Conservation (phyloP, 2,113 vertebrate species). For the Micromys minutus region DNA sequence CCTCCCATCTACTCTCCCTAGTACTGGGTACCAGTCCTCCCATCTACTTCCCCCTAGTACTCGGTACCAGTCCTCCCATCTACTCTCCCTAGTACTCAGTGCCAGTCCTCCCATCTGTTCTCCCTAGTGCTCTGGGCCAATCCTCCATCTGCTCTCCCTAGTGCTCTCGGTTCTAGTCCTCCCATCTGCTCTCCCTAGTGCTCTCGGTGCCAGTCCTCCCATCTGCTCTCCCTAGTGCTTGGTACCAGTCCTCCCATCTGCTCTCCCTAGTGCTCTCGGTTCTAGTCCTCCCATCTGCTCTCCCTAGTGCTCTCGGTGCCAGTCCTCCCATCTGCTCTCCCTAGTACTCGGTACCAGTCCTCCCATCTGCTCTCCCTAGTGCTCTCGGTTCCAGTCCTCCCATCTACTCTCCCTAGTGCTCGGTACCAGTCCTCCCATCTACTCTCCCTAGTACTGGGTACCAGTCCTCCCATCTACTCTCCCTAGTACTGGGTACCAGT, state of each 20-base stretch:
- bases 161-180: too few relatives aligned
- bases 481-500: neutral
- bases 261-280: too few relatives aligned
- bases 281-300: neutral
- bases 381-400: too few relatives aligned
- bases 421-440: neutral
- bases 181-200: neutral
- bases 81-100: too few relatives aligned
- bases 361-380: neutral
- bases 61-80: neutral
- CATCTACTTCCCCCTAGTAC: too few relatives aligned
- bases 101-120: neutral
- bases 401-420: too few relatives aligned
- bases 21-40: neutral
- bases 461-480: neutral
- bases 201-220: neutral
- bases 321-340: neutral
- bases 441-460: too few relatives aligned
- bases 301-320: neutral
- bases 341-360: neutral
- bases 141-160: neutral
- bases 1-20: neutral
- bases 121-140: neutral
- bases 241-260: neutral
- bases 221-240: too few relatives aligned